phyloP scores from a whole-genome alignment of 1,140 invertebrate genomes.

The Brachionus rotundiformis region DNA sequence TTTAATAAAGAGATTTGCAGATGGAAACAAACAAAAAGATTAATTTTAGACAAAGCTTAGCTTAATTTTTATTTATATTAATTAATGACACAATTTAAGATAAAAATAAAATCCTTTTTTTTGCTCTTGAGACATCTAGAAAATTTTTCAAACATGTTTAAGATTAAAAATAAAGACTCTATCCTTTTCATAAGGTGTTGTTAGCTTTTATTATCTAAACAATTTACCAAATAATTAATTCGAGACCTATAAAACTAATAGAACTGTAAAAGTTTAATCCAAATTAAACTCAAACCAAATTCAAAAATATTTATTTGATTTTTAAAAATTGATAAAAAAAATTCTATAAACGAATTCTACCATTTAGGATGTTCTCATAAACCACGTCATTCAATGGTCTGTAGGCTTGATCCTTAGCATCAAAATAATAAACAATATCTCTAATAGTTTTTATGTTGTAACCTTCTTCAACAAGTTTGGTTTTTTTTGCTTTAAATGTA shows the following conservation, averaged over 20 bases:
- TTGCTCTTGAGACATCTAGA: no score
- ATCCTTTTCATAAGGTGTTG: neutral
- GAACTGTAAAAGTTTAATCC: neutral
- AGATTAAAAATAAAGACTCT: neutral
- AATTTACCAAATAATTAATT: no score
- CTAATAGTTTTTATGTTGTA: neutral
- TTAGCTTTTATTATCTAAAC: neutral
- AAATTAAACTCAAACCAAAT: no score
- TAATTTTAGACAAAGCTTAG: no score
- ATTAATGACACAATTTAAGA: no score
- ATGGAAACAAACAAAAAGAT: no score
- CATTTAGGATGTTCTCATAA: conserved; percentile 15
- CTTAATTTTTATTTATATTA: no score
- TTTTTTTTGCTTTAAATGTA: conserved; percentile 50
- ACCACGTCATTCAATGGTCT: neutral
- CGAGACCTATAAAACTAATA: neutral
- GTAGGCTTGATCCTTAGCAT: conserved; percentile 6
- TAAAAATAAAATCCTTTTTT: no score
- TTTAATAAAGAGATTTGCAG: no score
- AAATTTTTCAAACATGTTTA: neutral
- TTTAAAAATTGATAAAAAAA: neutral
- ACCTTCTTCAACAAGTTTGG: conserved; percentile 15
- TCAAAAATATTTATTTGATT: no score
- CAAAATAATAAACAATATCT: conserved; percentile 45
- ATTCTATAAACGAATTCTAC: conserved; percentile 35